Conservation (phyloP, 2,797 vertebrate species). For the Thalassophryne amazonica region DNA sequence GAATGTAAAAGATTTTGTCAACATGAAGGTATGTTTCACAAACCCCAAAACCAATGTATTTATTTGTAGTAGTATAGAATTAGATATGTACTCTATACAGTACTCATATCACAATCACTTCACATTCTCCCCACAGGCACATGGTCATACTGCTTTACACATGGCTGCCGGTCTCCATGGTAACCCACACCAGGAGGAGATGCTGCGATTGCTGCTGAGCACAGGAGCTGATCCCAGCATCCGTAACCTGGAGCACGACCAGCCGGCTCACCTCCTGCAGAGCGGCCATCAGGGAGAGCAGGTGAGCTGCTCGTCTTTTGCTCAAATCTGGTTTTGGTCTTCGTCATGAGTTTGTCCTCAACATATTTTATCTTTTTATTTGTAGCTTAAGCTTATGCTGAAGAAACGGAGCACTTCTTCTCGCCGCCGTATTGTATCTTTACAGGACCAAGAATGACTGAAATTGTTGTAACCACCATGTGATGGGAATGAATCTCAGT, state of each 20-base stretch:
- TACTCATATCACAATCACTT: background rate
- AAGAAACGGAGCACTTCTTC: conserved; percentile 79
- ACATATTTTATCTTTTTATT: background rate
- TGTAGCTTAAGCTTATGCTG: conserved; percentile 81
- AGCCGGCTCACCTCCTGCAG: conserved; percentile 86
- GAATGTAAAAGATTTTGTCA: conserved; percentile 84
- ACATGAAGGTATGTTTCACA: conserved; percentile 85
- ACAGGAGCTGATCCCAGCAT: conserved; percentile 85
- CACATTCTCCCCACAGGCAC: conserved; percentile 73
- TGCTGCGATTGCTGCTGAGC: conserved; percentile 82
- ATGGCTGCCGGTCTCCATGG: conserved; percentile 90
- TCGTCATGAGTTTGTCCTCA: background rate
- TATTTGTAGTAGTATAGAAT: background rate
- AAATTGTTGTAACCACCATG: conserved; percentile 66
- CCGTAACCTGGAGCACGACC: conserved; percentile 91
- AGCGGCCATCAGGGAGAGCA: conserved; percentile 78
- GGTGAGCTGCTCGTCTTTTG: conserved; percentile 63
- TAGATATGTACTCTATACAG: background rate
- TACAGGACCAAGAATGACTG: conserved; percentile 77
- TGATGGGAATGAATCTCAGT: conserved; percentile 42
- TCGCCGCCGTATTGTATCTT: conserved; percentile 77
- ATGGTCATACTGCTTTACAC: conserved; percentile 91
- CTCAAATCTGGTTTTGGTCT: background rate
- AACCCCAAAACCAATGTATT: conserved; percentile 6
- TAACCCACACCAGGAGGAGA: conserved; percentile 79